A percentile compares a stretch with the other conserved stretches of the same genome.
These are phyloP conservation scores for Astatoreochromis straeleni DNA, from an alignment of 2,113 vertebrate genomes.

Conservation along the genomic window DNA sequence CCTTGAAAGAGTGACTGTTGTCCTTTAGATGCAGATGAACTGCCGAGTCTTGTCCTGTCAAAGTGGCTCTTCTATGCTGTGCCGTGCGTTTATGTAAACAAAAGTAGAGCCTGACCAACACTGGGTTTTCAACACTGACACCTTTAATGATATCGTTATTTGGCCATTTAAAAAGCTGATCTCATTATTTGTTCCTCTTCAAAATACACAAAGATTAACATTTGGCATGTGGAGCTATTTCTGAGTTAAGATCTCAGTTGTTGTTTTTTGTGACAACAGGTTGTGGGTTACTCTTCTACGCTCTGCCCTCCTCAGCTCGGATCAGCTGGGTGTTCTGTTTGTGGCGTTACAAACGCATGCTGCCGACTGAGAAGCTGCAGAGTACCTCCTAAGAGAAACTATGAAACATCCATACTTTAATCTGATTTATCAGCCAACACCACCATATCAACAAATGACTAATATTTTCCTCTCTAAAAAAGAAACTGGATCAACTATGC, in stretches of 20 bases:
- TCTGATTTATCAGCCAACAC: not conserved
- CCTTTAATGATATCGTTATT: fast-evolving
- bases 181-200: not conserved
- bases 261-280: not conserved
- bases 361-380: fast-evolving
- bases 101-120: not conserved
- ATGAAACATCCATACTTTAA: not conserved
- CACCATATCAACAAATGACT: not conserved
- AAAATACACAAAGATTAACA: not conserved
- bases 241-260: not conserved
- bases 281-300: not conserved
- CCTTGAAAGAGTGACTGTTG: not conserved
- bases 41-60: fast-evolving
- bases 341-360: not conserved
- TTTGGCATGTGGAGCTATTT: not conserved
- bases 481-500: not conserved
- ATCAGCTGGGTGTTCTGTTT: not conserved
- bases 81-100: not conserved
- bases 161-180: not conserved
- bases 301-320: not conserved
- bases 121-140: not conserved
- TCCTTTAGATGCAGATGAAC: not conserved
- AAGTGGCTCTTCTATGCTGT: not conserved
- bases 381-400: not conserved
- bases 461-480: not conserved